Conservation (phyloP, 2,888 invertebrate genomes). For the Synergus gifuensis region DNA sequence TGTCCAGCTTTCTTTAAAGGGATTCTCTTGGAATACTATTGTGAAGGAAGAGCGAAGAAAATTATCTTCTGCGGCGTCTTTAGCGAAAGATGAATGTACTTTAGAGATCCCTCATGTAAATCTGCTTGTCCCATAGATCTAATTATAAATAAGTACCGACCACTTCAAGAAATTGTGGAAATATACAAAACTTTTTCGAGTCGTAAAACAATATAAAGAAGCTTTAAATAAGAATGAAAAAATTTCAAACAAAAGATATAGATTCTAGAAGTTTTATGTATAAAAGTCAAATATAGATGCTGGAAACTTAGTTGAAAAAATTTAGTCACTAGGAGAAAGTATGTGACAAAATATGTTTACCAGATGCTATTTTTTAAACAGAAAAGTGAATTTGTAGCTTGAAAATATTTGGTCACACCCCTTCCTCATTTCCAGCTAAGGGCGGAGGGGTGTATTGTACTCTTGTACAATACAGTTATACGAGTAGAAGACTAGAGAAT, state of each 20-base stretch:
- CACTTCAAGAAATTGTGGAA: background rate
- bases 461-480: too few relatives aligned
- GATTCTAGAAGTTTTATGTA: background rate
- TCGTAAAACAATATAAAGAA: background rate
- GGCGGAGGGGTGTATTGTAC: too few relatives aligned
- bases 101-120: background rate
- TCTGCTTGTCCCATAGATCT: background rate
- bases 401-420: too few relatives aligned
- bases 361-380: too few relatives aligned
- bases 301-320: too few relatives aligned
- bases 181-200: background rate
- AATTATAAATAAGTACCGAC: background rate
- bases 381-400: too few relatives aligned
- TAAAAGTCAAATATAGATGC: too few relatives aligned
- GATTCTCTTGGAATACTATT: conserved; percentile 49
- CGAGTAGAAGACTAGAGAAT: background rate
- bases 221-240: background rate
- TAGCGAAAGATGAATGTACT: conserved; percentile 12
- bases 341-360: too few relatives aligned
- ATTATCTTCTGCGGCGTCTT: background rate
- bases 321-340: too few relatives aligned
- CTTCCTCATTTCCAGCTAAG: too few relatives aligned
- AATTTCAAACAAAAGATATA: background rate
- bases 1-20: conserved; percentile 61
- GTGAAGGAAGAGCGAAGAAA: conserved; percentile 8